These are phyloP conservation scores for Lepeophtheirus salmonis DNA, from an alignment of 1,140 invertebrate genomes.

Conservation along the genomic window DNA sequence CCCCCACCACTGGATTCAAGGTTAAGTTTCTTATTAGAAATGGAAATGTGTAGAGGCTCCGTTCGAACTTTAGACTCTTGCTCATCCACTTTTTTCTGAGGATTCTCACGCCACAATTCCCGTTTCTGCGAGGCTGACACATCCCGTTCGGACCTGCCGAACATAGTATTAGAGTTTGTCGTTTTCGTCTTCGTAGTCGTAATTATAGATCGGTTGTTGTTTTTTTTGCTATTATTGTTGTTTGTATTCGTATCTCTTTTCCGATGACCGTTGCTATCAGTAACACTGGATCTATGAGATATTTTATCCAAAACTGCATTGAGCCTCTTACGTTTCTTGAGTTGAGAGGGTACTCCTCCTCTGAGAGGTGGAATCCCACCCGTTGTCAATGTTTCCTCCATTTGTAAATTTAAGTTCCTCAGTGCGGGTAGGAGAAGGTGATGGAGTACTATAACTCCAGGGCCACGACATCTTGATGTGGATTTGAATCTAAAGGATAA, in stretches of 20 bases:
- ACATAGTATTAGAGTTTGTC: neutral
- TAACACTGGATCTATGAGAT: neutral
- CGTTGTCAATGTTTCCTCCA: neutral
- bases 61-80: too few relatives aligned
- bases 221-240: too few relatives aligned
- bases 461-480: too few relatives aligned
- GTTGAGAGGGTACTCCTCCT: neutral
- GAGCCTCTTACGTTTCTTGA: conserved; percentile 9
- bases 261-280: too few relatives aligned
- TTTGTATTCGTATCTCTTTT: too few relatives aligned
- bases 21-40: neutral
- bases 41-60: too few relatives aligned
- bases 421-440: too few relatives aligned
- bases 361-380: neutral
- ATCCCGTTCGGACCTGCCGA: neutral
- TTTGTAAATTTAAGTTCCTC: too few relatives aligned
- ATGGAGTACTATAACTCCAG: too few relatives aligned
- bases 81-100: neutral
- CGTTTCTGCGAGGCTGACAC: neutral
- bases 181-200: too few relatives aligned
- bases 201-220: too few relatives aligned
- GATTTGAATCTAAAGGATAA: too few relatives aligned
- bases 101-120: conserved; percentile 4
- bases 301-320: conserved; percentile 17
- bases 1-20: neutral